Conservation (phyloP, 30 jellyfish, hydroid and myxozoan species). For the Catostylus mosaicus region DNA sequence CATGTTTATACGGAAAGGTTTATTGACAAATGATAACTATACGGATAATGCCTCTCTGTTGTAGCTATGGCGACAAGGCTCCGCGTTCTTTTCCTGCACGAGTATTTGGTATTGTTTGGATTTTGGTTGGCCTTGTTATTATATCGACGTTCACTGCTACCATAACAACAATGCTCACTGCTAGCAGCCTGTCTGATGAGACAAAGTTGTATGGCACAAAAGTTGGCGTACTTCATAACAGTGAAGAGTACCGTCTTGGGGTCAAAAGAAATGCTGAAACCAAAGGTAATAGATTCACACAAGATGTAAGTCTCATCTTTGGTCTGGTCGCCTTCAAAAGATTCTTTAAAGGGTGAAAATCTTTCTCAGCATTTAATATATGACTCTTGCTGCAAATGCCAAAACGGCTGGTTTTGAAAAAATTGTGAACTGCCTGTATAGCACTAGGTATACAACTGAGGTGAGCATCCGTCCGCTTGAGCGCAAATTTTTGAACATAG, state of each 20-base stretch:
- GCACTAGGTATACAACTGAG: no score
- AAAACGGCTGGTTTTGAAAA: no score
- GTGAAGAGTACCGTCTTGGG: conserved; percentile 94
- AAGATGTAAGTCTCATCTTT: no score
- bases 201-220: conserved; percentile 85
- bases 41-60: neutral
- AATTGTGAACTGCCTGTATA: no score
- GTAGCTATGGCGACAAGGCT: conserved; percentile 94
- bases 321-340: no score
- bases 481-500: no score
- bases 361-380: no score
- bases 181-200: conserved; percentile 82
- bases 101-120: conserved; percentile 89
- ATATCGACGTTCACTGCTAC: conserved; percentile 96
- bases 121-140: conserved; percentile 87
- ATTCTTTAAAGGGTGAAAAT: no score
- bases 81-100: conserved; percentile 90
- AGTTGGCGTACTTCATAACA: conserved; percentile 94
- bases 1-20: no score
- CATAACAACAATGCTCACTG: conserved; percentile 89
- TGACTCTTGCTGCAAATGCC: no score
- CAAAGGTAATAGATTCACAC: conserved; percentile 56
- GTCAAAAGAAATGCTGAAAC: conserved; percentile 96
- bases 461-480: no score
- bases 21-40: no score